phyloP scores from a whole-genome alignment of 2,888 invertebrate species.

The Coenonympha glycerion region DNA sequence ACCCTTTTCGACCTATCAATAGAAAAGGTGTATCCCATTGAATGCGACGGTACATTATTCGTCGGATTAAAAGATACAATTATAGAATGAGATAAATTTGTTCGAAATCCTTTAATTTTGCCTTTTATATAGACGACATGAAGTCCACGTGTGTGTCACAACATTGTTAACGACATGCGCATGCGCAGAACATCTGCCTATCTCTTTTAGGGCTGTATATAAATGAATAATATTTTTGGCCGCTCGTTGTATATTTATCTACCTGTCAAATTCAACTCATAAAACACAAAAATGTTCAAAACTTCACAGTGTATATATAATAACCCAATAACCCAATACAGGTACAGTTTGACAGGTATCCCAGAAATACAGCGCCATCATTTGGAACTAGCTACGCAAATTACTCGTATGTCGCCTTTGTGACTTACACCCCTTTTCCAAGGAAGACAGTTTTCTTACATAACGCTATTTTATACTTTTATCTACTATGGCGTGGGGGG shows the following conservation, averaged over 20 bases:
- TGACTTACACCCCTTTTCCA: conserved; percentile 35
- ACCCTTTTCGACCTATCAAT: conserved; percentile 36
- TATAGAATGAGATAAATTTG: conserved; percentile 46
- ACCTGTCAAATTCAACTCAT: too few species aligned
- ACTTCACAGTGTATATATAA: too few species aligned
- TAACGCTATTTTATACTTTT: conserved; percentile 42
- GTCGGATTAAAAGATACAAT: conserved; percentile 53
- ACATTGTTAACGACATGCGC: conserved; percentile 40
- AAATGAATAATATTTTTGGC: too few species aligned
- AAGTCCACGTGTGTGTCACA: conserved; percentile 44
- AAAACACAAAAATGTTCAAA: too few species aligned
- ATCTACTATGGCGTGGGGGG: conserved; percentile 63
- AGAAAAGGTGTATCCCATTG: conserved; percentile 48
- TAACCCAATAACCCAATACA: too few species aligned
- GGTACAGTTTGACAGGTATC: too few species aligned
- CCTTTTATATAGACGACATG: conserved; percentile 43
- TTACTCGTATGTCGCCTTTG: too few species aligned
- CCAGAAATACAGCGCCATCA: too few species aligned
- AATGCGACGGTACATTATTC: conserved; percentile 45
- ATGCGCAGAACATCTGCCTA: conserved; percentile 28
- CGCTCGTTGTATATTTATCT: too few species aligned
- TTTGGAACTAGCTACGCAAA: too few species aligned
- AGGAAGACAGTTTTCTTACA: conserved; percentile 43
- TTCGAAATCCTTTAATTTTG: conserved; percentile 40
- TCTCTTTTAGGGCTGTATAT: too few species aligned